phyloP scores from a whole-genome alignment of 2,888 invertebrate species.

The Neoascia interrupta region DNA sequence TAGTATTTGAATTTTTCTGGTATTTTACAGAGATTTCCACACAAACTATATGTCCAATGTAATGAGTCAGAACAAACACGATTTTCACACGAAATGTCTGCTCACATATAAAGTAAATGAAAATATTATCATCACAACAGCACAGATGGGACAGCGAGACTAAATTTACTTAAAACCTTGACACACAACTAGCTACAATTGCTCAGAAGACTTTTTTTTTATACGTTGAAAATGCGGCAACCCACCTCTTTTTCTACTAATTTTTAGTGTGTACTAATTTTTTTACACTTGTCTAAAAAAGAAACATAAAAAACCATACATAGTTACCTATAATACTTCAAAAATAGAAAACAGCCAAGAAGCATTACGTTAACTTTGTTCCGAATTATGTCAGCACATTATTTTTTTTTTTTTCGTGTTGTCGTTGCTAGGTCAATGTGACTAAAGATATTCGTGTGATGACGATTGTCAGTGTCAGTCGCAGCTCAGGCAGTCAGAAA shows the following conservation, averaged over 20 bases:
- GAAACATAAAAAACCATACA: too few relatives aligned
- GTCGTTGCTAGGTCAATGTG: slow-evolving; percentile 54
- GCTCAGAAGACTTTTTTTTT: slow-evolving; percentile 29
- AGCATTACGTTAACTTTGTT: slow-evolving; percentile 26
- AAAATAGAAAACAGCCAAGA: slow-evolving; percentile 33
- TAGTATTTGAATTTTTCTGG: too few relatives aligned
- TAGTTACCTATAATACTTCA: too few relatives aligned
- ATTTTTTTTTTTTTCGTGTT: background rate
- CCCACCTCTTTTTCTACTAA: slow-evolving; percentile 5
- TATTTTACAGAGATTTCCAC: too few relatives aligned
- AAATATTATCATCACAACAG: too few relatives aligned
- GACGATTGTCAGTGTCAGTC: slow-evolving; percentile 18
- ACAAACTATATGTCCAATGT: too few relatives aligned
- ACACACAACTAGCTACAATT: slow-evolving; percentile 37
- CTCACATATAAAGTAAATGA: too few relatives aligned
- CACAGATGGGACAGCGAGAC: slow-evolving; percentile 31
- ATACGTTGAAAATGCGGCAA: slow-evolving; percentile 14
- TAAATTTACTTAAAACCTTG: slow-evolving; percentile 48
- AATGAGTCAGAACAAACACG: too few relatives aligned
- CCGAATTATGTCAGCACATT: slow-evolving; percentile 49
- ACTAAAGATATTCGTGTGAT: slow-evolving; percentile 30
- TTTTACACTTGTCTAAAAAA: slow-evolving; percentile 14
- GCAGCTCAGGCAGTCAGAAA: slow-evolving; percentile 1
- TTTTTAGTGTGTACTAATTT: too few relatives aligned
- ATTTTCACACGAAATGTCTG: too few relatives aligned